Percentiles rank a stretch among this genome's conserved stretches.
Evolutionary conservation across 2,888 invertebrate species (phyloP).

Genomic region (Machimus atricapillus): DNA sequence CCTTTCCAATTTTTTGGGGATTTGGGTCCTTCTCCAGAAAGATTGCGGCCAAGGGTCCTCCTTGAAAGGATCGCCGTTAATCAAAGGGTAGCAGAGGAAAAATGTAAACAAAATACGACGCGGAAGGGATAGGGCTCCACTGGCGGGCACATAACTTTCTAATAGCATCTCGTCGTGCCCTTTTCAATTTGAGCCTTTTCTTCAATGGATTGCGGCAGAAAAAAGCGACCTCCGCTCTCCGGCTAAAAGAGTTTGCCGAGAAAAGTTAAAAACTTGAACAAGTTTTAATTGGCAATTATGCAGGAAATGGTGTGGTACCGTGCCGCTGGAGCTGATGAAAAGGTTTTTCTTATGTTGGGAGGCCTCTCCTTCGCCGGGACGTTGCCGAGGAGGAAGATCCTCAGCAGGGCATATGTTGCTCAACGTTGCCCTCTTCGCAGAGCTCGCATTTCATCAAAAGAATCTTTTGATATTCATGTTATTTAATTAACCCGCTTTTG

Average conservation of each 20-base stretch:
- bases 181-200: not conserved
- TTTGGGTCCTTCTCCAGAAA: not conserved
- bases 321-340: not conserved
- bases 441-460: not conserved
- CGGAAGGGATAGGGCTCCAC: not conserved
- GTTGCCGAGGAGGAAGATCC: not conserved
- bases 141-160: not conserved
- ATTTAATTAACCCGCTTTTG: not conserved
- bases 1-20: not conserved
- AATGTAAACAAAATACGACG: not conserved
- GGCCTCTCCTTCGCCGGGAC: not conserved
- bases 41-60: not conserved
- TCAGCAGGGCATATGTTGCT: not conserved
- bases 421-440: not conserved
- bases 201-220: not conserved
- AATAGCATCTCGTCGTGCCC: not conserved
- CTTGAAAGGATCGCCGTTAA: not conserved
- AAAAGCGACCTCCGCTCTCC: not conserved
- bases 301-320: not conserved
- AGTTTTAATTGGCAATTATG: constrained; percentile 23
- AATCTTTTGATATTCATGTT: not conserved
- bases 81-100: not conserved
- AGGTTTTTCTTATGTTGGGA: not conserved
- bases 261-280: not conserved
- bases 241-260: not conserved